Percentiles rank a stretch among this genome's conserved stretches.
Evolutionary conservation across 2,797 vertebrate genomes (phyloP).

Genomic region (Octomys mimax): DNA sequence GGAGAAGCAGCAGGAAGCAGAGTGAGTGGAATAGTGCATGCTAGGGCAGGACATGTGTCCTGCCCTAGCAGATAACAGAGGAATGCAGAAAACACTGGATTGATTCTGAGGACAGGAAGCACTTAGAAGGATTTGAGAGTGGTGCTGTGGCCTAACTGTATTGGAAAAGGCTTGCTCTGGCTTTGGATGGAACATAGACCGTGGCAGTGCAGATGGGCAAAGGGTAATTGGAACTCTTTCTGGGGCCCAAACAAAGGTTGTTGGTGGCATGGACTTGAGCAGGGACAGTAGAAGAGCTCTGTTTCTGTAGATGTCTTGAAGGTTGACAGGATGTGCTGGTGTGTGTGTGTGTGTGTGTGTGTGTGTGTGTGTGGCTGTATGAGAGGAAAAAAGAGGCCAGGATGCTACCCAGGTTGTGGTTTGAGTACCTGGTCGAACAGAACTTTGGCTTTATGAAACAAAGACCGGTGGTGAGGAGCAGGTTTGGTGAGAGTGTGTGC

Average conservation of each 20-base stretch:
- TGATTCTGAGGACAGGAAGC: not conserved
- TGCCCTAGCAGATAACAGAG: not conserved
- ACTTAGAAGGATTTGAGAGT: not conserved
- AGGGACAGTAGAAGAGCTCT: too few species aligned
- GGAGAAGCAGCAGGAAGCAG: not conserved
- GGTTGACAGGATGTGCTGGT: not conserved
- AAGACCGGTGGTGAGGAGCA: not conserved
- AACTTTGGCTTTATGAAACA: not conserved
- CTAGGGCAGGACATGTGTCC: too few species aligned
- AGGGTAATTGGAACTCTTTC: not conserved
- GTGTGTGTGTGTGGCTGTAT: not conserved
- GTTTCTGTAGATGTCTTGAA: not conserved
- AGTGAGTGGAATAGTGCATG: fast-evolving
- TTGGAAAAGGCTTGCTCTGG: not conserved
- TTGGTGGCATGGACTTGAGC: not conserved
- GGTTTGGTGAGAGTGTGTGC: not conserved
- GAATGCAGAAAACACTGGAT: not conserved
- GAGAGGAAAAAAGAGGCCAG: not conserved
- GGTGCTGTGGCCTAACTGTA: not conserved
- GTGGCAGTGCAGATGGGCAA: not conserved
- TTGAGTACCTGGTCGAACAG: not conserved
- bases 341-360: not conserved
- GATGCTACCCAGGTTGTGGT: not conserved
- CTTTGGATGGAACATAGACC: not conserved
- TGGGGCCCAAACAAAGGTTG: not conserved